Base-by-base conservation (phyloP, 92 coral and sea anemone genomes). In the Nematostella vectensis region DNA sequence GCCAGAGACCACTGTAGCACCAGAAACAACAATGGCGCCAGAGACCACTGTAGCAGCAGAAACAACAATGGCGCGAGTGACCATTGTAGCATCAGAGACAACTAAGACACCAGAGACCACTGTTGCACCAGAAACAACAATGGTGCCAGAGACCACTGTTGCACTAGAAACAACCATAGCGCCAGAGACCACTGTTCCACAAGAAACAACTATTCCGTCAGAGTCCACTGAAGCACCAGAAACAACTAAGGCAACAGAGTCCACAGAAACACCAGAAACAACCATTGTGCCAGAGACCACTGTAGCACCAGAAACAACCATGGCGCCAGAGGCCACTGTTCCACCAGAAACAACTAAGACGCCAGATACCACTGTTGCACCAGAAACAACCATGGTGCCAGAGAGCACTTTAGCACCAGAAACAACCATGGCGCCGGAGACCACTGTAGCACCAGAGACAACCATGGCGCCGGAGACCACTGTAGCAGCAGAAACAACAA, bases 1-100 rank as follows among this genome's bases (percentile, higher is more conserved):
- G n/a, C n/a, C n/a, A n/a, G n/a, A n/a, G n/a, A 50, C 45, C 47
- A 16, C 54, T 3, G 47, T 53, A 21, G 27, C 65, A 59, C 19
- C 38, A 11, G 2, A 13, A 26, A 24, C 11, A 17, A n/a, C 25
- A 27, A 29, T 17, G 2, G 29, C 40, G 18, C 24, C 22, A 24
- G 54, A 22, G 33, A 45, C 25, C 1, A 20, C 49, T 31, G 3
- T 20, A 24, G 49, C 36, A 16, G 8, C 26, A 17, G 30, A 23
- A 25, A 37, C 3, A 0, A 18, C 31, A 33, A 33, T 15, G 8
- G 15, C 40, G 6, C 8, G 8, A 6, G 40, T 15, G 12, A 33
- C 40, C 9, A 33, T 15, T 33, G 15, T 15, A 33, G 40, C 40
- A 33, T 15, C 40, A 6, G 40, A 33, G 40, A 15, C 15, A 15